Conservation (phyloP, 2,113 vertebrate genomes). For the Ifrita kowaldi region DNA sequence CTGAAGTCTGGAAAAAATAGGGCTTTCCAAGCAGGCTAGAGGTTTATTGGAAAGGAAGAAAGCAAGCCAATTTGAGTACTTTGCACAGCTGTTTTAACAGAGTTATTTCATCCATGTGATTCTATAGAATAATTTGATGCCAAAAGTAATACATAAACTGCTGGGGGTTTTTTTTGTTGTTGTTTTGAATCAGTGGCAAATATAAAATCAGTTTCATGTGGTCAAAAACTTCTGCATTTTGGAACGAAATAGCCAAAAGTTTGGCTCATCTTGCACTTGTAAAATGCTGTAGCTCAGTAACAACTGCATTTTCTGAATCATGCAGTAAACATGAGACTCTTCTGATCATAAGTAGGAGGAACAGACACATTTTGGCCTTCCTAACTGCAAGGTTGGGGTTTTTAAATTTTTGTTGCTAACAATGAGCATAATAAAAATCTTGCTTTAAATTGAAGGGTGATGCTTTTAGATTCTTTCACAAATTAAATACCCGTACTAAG, state of each 20-base stretch:
- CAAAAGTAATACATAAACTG: not conserved
- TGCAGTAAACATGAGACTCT: not conserved
- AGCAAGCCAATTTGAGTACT: not conserved
- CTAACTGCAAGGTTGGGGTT: not conserved
- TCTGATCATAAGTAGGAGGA: not conserved
- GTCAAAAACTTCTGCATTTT: not conserved
- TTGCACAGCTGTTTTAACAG: constrained; percentile 50
- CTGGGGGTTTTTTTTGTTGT: not conserved
- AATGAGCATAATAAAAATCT: not conserved
- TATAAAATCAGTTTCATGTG: not conserved
- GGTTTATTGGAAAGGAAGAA: constrained; percentile 13
- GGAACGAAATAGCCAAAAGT: not conserved
- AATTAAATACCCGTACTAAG: not conserved
- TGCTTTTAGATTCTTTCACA: not conserved
- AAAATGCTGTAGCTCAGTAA: not conserved
- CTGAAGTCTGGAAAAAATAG: not conserved
- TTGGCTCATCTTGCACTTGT: not conserved
- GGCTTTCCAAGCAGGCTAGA: constrained; percentile 4
- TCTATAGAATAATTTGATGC: not conserved
- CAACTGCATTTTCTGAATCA: not conserved
- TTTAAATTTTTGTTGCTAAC: not conserved
- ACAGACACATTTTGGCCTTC: not conserved
- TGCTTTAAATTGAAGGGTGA: not conserved
- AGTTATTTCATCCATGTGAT: not conserved
- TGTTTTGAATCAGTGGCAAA: not conserved